Evolutionary conservation across 1,140 invertebrate species (phyloP).

Genomic region (Aphelinus certus): DNA sequence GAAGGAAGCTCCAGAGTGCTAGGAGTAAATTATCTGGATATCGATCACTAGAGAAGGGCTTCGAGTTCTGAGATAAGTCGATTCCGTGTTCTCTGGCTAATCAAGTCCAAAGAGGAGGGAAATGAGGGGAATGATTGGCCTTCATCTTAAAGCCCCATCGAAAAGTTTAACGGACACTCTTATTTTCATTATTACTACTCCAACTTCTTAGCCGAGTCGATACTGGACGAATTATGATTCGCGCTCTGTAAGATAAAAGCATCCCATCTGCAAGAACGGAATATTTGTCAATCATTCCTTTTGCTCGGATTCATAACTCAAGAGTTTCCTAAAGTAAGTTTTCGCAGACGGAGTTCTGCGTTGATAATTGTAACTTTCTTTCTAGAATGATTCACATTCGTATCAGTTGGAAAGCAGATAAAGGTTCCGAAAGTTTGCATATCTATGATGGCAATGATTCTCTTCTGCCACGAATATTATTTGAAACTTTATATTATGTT

Average conservation of each 20-base stretch:
- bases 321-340: too few relatives aligned
- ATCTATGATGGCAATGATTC: too few relatives aligned
- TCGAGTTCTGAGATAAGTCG: slow-evolving; percentile 15
- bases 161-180: slow-evolving; percentile 11
- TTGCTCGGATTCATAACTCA: too few relatives aligned
- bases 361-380: too few relatives aligned
- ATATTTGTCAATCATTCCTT: too few relatives aligned
- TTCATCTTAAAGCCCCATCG: slow-evolving; percentile 1
- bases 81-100: slow-evolving; percentile 12
- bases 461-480: too few relatives aligned
- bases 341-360: too few relatives aligned
- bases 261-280: not conserved
- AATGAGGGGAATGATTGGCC: slow-evolving; percentile 19
- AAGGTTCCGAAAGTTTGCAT: too few relatives aligned
- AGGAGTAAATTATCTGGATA: not conserved
- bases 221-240: not conserved
- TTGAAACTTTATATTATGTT: too few relatives aligned
- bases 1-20: not conserved
- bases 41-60: slow-evolving; percentile 4
- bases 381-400: too few relatives aligned
- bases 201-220: not conserved
- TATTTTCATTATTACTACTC: slow-evolving; percentile 11
- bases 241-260: not conserved
- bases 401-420: too few relatives aligned
- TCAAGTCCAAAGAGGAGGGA: slow-evolving; percentile 5